Evolutionary conservation across 2,797 vertebrate genomes (phyloP), one percentile per base, ranked within the genome.

Genomic region (Lepus townsendii): DNA sequence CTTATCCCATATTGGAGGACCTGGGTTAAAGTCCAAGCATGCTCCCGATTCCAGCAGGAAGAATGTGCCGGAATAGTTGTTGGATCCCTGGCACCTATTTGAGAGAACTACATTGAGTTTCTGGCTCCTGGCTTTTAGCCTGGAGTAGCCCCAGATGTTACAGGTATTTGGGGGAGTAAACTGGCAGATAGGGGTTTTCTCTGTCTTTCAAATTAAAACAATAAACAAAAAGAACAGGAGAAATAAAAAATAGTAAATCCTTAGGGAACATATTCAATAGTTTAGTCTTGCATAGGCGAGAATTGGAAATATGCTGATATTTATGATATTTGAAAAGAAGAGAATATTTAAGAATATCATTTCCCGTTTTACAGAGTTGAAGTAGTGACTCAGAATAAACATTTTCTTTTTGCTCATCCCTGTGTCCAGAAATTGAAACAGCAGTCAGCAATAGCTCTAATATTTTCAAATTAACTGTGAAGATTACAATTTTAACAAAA

Each of bases 401-500:
- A 20, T 73, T 24, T n/a, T 65, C 32, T 88, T 35, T 84, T 76
- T 77, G 24, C 38, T 68, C 24, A 52, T 82, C 50, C 60, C 27
- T 24, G 85, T 88, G 30, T 82, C 88, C 3, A 19, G 57, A 91
- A 85, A 47, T 26, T 57, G 8, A 88, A 93, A 80, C 54, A 60
- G 22, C 26, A 86, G 65, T 22, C 35, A 95, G 42, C 7, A 86
- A 80, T 24, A 38, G 17, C 27, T 57, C 47, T 68, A 86, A 38
- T 71, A 77, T 93, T 93, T 75, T 54, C 30, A 85, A 93, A 65
- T 52, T 76, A 52, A 78, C 13, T 63, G 0, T 76, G 82, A 71
- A 73, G 20, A 35, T 69, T 75, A 73, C 1, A 91, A 32, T 50
- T 93, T 91, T 86, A 86, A n/a, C 85, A 95, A 66, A 26, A 85